Evolutionary conservation across 1,140 invertebrate species (phyloP).

Genomic region (Rhynchophorus ferrugineus): DNA sequence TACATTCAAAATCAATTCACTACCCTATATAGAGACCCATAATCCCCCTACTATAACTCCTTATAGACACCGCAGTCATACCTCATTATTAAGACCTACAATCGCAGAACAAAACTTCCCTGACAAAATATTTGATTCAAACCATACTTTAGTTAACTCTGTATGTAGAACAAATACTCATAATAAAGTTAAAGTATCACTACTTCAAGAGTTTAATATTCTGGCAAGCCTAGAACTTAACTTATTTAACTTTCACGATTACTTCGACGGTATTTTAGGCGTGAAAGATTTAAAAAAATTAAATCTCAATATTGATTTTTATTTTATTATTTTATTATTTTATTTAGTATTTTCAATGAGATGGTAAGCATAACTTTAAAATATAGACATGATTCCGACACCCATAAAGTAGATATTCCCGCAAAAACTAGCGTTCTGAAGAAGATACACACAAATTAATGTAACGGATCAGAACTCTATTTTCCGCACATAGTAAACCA

Average conservation of each 20-base stretch:
- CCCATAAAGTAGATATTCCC: slow-evolving; percentile 3
- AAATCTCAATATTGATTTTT: slow-evolving; percentile 19
- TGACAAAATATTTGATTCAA: too few relatives aligned
- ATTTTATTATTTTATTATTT: slow-evolving; percentile 17
- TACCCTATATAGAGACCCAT: too few relatives aligned
- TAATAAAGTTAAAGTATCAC: slow-evolving; percentile 20
- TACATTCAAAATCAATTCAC: slow-evolving; percentile 13
- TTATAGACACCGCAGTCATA: slow-evolving; percentile 26
- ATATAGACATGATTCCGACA: slow-evolving; percentile 11
- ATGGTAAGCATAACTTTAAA: slow-evolving; percentile 15
- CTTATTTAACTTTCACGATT: slow-evolving; percentile 26
- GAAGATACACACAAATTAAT: slow-evolving; percentile 1
- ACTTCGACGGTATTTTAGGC: slow-evolving; percentile 26
- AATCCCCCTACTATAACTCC: slow-evolving; percentile 20
- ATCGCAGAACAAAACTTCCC: too few relatives aligned
- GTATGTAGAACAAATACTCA: slow-evolving; percentile 12
- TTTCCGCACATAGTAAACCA: too few relatives aligned
- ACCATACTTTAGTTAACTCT: slow-evolving; percentile 14
- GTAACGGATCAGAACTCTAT: slow-evolving; percentile 6
- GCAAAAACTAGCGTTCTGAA: not conserved
- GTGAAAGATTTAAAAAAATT: slow-evolving; percentile 20
- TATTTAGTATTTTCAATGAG: slow-evolving; percentile 13
- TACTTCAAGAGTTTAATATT: slow-evolving; percentile 19
- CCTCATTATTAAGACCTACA: too few relatives aligned
- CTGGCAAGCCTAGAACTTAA: slow-evolving; percentile 12